phyloP scores from a whole-genome alignment of 2,113 vertebrate genomes.

The Benthochromis sp. region DNA sequence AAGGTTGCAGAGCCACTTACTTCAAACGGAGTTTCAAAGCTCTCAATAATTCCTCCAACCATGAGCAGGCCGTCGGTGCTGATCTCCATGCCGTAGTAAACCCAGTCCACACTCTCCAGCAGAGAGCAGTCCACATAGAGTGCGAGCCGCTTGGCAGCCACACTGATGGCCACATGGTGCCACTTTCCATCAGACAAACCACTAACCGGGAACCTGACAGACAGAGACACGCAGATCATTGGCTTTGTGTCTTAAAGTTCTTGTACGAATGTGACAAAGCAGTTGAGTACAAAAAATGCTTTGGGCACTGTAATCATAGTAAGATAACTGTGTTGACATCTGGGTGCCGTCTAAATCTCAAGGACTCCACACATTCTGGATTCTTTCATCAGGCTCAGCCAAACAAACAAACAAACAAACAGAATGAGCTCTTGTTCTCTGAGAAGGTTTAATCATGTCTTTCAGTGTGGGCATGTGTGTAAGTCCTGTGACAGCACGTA shows the following conservation, averaged over 20 bases:
- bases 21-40: slow-evolving; percentile 81
- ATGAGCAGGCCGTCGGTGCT: slow-evolving; percentile 73
- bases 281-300: not conserved
- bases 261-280: not conserved
- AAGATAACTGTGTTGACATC: not conserved
- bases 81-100: slow-evolving; percentile 71
- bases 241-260: not conserved
- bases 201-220: slow-evolving; percentile 75
- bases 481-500: not conserved
- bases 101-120: slow-evolving; percentile 80
- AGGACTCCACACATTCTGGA: not conserved
- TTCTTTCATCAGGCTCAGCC: not conserved
- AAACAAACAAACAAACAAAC: not conserved
- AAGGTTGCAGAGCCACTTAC: slow-evolving; percentile 47
- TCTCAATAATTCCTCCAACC: slow-evolving; percentile 75
- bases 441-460: not conserved
- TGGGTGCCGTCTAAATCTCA: not conserved
- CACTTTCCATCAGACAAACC: slow-evolving; percentile 75
- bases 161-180: slow-evolving; percentile 77
- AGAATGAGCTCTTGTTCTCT: not conserved
- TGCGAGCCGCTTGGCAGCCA: slow-evolving; percentile 69
- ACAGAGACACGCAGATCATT: not conserved
- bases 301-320: not conserved
- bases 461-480: not conserved
- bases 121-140: slow-evolving; percentile 81